Percentiles rank a stretch among this genome's conserved stretches.
These are phyloP conservation scores for Ptilonorhynchus violaceus DNA, from an alignment of 2,113 vertebrate genomes.

Conservation along the genomic window DNA sequence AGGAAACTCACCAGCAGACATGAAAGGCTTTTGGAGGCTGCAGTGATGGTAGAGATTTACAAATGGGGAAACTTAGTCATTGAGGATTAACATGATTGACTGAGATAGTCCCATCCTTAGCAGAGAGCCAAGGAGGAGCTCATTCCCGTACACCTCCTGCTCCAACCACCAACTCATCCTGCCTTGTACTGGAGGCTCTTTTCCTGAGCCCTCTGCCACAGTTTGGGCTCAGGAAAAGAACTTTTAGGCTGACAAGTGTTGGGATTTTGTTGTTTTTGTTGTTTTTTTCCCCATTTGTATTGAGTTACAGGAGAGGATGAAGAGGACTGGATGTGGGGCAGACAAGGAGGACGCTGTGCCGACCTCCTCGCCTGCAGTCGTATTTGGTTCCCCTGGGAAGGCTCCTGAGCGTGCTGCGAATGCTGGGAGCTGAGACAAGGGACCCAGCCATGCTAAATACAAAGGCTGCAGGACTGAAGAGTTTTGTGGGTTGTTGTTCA, in stretches of 20 bases:
- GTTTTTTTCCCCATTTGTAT: background rate
- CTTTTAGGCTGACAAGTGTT: background rate
- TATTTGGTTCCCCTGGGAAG: background rate
- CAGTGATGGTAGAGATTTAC: background rate
- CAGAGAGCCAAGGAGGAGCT: background rate
- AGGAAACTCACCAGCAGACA: background rate
- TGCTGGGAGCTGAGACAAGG: background rate
- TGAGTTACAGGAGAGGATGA: background rate
- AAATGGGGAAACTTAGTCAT: slow-evolving; percentile 9
- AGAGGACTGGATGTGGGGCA: background rate
- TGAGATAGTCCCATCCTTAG: background rate
- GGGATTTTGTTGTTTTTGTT: background rate
- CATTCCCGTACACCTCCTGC: background rate
- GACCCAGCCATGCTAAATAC: slow-evolving; percentile 38
- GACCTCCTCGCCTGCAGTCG: background rate
- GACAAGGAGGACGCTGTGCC: background rate
- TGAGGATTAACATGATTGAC: background rate
- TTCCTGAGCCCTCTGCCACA: background rate
- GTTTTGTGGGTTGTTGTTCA: background rate
- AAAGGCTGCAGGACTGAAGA: slow-evolving; percentile 9
- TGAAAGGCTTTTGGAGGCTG: slow-evolving; percentile 8
- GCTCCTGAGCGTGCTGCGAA: fast-evolving
- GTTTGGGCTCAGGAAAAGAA: background rate
- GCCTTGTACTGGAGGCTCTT: background rate
- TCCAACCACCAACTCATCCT: background rate